Percentiles rank a stretch among this genome's conserved stretches.
Conservation (phyloP, 2,888 invertebrate genomes). For the Boloria selene region DNA sequence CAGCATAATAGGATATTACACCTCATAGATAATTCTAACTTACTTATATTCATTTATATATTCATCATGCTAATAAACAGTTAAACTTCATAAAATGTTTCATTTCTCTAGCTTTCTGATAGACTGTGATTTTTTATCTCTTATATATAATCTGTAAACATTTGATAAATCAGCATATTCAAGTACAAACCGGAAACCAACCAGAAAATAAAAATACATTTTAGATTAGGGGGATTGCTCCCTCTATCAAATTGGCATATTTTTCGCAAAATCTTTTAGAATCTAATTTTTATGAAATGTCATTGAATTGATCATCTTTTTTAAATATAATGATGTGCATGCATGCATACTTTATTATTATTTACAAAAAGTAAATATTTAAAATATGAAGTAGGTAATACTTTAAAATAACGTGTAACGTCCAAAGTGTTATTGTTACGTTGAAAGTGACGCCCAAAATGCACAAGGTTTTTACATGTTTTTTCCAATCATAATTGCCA, state of each 20-base stretch:
- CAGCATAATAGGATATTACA: slow-evolving; percentile 41
- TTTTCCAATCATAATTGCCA: slow-evolving; percentile 52
- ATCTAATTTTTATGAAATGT: slow-evolving; percentile 59
- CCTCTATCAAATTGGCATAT: slow-evolving; percentile 51
- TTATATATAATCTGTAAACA: too few relatives aligned
- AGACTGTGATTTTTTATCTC: too few relatives aligned
- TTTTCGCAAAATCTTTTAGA: slow-evolving; percentile 58
- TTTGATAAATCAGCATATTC: not conserved
- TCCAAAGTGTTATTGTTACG: not conserved
- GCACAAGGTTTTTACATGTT: slow-evolving; percentile 27
- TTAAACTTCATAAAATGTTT: too few relatives aligned
- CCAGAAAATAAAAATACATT: slow-evolving; percentile 68
- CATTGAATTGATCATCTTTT: not conserved
- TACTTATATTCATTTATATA: slow-evolving; percentile 37
- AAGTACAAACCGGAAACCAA: slow-evolving; percentile 53
- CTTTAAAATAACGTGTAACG: not conserved
- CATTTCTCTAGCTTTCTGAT: too few relatives aligned
- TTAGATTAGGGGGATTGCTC: slow-evolving; percentile 54
- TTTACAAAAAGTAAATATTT: not conserved
- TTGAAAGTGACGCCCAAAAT: not conserved
- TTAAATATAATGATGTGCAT: not conserved
- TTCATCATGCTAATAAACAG: too few relatives aligned
- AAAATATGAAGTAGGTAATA: too few relatives aligned
- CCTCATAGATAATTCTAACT: slow-evolving; percentile 41
- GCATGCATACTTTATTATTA: not conserved